Evolutionary conservation across 2,888 invertebrate species (phyloP), one percentile per base, ranked within the genome.

Genomic region (Drosophila formosana): DNA sequence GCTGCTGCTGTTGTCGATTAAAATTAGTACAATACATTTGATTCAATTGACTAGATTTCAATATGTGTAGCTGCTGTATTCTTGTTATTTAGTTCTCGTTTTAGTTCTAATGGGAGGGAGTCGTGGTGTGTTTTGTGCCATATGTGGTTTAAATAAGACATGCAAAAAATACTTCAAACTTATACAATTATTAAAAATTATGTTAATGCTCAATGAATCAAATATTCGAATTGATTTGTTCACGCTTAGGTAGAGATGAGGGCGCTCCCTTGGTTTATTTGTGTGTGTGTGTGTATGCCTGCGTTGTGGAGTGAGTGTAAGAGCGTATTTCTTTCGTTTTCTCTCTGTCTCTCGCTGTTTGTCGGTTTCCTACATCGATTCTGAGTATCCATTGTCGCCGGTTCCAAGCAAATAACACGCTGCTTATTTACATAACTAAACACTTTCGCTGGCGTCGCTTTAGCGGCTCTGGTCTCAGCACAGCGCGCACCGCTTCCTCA

Each of bases 401-500:
- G 34, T 62, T 55, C 41, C 66, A 71, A 60, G 63, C 61, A 63
- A 64, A 65, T 58, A 65, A 60, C 45, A 49, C 41, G 34, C 62
- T 47, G 53, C 72, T 72, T 89, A 89, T 90, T 95, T 95, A 95
- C 95, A 95, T 95, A 92, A 96, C 94, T 93, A 94, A 94, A 94
- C 98, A 98, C 93, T 97, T 97, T 93, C 97, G 95, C 94, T 98
- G 97, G 93, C 97, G 96, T 93, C 97, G 95, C 93, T 98, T 98
- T 91, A 97, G 96, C 67, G 99, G 98, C 93, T 99, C 98, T 57
- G 99, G 99, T 94, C 98, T 95, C 90, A 99, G 94, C 78, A 99
- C 99, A 66, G 99, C 98, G 86, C 99, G 95, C 39, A 99, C 99
- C 32, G 99, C 98, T 94, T 99, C 99, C 91, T 99, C 99, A 94